Conservation (phyloP, 2,888 invertebrate species). For the Tigriopus californicus region DNA sequence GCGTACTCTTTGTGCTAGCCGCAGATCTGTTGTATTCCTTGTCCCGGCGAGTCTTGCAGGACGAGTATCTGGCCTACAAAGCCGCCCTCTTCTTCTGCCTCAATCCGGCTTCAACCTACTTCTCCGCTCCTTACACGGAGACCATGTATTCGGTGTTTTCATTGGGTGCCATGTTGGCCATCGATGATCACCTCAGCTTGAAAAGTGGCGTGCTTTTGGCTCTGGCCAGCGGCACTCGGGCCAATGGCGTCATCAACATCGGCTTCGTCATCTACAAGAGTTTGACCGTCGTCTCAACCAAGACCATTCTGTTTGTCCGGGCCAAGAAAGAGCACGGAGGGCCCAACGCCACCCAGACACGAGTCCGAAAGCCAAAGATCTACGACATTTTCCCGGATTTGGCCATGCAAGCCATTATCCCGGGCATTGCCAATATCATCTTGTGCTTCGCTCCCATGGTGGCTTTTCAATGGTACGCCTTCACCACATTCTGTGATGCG, state of each 20-base stretch:
- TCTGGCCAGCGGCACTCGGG: not conserved
- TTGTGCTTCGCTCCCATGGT: conserved; percentile 34
- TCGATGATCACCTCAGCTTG: not conserved
- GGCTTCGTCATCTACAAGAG: not conserved
- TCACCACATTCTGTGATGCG: conserved; percentile 24
- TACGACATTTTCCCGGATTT: conserved; percentile 4
- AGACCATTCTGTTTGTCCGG: conserved; percentile 3
- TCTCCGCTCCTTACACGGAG: conserved; percentile 82
- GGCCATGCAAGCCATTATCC: conserved; percentile 24
- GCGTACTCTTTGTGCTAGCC: conserved; percentile 27
- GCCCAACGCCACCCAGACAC: not conserved
- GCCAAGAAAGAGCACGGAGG: too few species aligned
- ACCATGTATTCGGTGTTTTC: conserved; percentile 31
- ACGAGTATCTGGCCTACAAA: conserved; percentile 51
- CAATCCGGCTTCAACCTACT: conserved; percentile 91
- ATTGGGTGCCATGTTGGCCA: not conserved
- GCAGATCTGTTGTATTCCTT: conserved; percentile 43
- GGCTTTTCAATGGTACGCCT: conserved; percentile 27
- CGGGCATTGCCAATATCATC: conserved; percentile 33
- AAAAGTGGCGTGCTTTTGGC: not conserved
- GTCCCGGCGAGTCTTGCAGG: conserved; percentile 42
- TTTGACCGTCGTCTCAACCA: not conserved
- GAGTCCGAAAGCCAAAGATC: not conserved
- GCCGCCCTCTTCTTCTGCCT: conserved; percentile 64
- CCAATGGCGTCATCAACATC: not conserved